Percentiles rank a stretch among this genome's conserved stretches.
Evolutionary conservation across 1,140 invertebrate species (phyloP).

Genomic region (Eufriesea mexicana): DNA sequence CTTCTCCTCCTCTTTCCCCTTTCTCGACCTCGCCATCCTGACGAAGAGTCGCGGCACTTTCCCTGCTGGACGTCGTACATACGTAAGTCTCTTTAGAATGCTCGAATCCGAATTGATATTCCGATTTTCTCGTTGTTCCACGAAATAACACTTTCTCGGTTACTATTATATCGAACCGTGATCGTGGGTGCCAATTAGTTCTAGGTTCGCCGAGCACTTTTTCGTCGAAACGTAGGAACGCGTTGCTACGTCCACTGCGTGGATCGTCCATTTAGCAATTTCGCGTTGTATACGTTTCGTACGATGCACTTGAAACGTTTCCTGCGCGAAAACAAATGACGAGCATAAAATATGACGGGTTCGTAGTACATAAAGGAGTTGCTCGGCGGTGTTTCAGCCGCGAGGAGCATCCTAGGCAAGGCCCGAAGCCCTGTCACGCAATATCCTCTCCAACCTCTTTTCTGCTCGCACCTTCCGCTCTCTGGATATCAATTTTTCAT

Average conservation of each 20-base stretch:
- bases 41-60: constrained; percentile 69
- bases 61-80: constrained; percentile 63
- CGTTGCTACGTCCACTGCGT: too few relatives aligned
- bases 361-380: neutral
- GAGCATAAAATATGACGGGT: neutral
- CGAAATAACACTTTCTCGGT: constrained; percentile 29
- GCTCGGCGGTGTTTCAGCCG: neutral
- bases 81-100: constrained; percentile 64
- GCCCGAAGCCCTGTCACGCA: neutral
- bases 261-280: neutral
- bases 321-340: neutral
- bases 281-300: neutral
- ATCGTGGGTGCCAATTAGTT: neutral
- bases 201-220: neutral
- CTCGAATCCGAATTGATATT: constrained; percentile 56
- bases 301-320: neutral
- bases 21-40: constrained; percentile 52
- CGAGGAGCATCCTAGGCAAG: neutral
- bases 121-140: constrained; percentile 58
- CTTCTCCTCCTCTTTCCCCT: constrained; percentile 46
- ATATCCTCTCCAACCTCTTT: neutral
- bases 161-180: neutral
- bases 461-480: neutral
- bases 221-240: neutral
- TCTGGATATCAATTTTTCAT: neutral